Conservation (phyloP, 2,113 vertebrate genomes). For the Saccopteryx leptura region DNA sequence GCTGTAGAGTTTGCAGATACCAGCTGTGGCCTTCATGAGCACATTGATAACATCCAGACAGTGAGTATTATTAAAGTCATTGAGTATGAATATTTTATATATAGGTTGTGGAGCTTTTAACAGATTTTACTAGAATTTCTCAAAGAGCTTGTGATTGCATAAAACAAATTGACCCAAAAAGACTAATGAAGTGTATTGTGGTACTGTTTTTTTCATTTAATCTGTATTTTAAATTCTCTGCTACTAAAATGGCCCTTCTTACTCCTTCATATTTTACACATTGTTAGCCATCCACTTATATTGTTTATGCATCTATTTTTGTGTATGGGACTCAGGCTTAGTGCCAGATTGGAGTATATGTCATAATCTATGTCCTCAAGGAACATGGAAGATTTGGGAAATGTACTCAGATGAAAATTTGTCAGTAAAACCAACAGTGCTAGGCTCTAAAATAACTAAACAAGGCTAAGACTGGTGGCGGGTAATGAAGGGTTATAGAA, state of each 20-base stretch:
- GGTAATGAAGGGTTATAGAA: not conserved
- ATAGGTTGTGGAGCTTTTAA: constrained; percentile 35
- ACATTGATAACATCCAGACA: not conserved
- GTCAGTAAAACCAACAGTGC: not conserved
- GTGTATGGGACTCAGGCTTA: not conserved
- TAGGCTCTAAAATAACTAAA: not conserved
- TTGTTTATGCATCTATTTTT: constrained; percentile 4
- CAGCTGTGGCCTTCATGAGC: constrained; percentile 57
- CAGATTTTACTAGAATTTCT: constrained; percentile 22
- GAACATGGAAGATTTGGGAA: not conserved
- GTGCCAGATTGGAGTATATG: not conserved
- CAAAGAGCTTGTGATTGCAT: not conserved
- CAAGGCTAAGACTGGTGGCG: not conserved
- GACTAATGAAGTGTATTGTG: not conserved
- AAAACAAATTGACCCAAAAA: not conserved
- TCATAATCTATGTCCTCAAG: not conserved
- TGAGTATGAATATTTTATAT: not conserved
- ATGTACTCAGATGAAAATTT: not conserved
- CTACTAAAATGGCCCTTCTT: not conserved
- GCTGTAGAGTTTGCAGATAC: constrained; percentile 1
- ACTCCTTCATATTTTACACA: not conserved
- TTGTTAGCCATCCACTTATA: not conserved
- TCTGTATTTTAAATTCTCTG: constrained; percentile 34
- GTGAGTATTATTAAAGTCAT: constrained; percentile 69
- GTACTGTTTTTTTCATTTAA: constrained; percentile 28